phyloP scores from a whole-genome alignment of 1,140 invertebrate genomes.

The Ericerus pela region DNA sequence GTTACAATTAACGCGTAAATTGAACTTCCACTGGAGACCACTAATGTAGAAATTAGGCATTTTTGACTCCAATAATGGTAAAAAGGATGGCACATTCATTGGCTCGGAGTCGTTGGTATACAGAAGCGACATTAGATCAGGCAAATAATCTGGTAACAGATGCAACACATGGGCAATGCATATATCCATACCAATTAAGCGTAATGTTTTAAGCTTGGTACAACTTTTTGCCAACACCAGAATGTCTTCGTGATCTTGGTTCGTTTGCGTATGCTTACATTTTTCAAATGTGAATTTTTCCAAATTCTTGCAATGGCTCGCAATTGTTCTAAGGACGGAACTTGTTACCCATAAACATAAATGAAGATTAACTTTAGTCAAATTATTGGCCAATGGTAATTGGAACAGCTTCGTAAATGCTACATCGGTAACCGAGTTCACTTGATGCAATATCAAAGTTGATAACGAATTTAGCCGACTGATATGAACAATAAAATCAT shows the following conservation, averaged over 20 bases:
- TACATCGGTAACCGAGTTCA: not conserved
- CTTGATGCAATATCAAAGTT: not conserved
- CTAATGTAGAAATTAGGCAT: constrained; percentile 2
- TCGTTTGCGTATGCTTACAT: not conserved
- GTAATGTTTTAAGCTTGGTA: not conserved
- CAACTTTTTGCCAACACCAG: not conserved
- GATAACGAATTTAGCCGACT: not conserved
- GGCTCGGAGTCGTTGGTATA: not conserved
- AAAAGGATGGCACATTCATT: not conserved
- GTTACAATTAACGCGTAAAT: not conserved
- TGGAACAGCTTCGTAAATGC: not conserved
- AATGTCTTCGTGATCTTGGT: not conserved
- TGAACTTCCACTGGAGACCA: not conserved
- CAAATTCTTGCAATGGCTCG: not conserved
- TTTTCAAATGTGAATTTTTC: not conserved
- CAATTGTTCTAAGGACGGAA: not conserved
- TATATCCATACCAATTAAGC: constrained; percentile 1
- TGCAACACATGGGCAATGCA: not conserved
- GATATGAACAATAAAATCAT: not conserved
- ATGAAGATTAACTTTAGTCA: not conserved
- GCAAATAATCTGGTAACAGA: not conserved
- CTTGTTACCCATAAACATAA: not conserved
- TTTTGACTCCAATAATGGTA: not conserved
- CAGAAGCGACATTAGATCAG: not conserved
- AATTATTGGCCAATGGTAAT: not conserved